These are phyloP conservation scores for Trichogramma pretiosum DNA, from an alignment of 1,140 invertebrate species.

Conservation along the genomic window DNA sequence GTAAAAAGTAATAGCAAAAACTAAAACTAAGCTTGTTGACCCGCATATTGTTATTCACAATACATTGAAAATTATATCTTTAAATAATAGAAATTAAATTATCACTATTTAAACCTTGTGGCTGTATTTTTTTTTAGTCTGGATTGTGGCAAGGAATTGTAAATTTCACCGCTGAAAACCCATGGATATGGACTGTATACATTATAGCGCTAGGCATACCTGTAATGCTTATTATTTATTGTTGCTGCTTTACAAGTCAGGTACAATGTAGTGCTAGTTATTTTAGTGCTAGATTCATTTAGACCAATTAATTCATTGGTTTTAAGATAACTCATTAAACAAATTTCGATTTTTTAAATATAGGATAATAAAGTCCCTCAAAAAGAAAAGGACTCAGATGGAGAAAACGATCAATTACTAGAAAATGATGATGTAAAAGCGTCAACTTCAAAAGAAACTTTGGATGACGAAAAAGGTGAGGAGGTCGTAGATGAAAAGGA, in stretches of 20 bases:
- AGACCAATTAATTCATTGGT: background rate
- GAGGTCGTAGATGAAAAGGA: constrained; percentile 32
- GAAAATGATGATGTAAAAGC: constrained; percentile 16
- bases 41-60: no score
- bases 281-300: constrained; percentile 1
- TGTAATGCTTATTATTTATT: constrained; percentile 70
- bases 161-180: constrained; percentile 76
- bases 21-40: no score
- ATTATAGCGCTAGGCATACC: constrained; percentile 72
- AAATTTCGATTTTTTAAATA: background rate
- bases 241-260: constrained; percentile 59
- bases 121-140: constrained; percentile 53
- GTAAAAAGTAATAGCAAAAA: no score
- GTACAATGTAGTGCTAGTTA: constrained; percentile 29
- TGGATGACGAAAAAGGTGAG: constrained; percentile 25
- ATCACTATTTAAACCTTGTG: no score
- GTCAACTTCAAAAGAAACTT: constrained; percentile 30
- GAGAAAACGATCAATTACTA: constrained; percentile 21
- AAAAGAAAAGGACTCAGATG: constrained; percentile 14
- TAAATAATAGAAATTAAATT: background rate
- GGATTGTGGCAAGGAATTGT: constrained; percentile 71
- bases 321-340: background rate
- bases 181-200: constrained; percentile 85
- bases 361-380: constrained; percentile 18
- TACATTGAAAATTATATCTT: no score